Evolutionary conservation across 1,140 invertebrate genomes (phyloP), one percentile per base, ranked within the genome.

Genomic region (Ooceraea biroi): DNA sequence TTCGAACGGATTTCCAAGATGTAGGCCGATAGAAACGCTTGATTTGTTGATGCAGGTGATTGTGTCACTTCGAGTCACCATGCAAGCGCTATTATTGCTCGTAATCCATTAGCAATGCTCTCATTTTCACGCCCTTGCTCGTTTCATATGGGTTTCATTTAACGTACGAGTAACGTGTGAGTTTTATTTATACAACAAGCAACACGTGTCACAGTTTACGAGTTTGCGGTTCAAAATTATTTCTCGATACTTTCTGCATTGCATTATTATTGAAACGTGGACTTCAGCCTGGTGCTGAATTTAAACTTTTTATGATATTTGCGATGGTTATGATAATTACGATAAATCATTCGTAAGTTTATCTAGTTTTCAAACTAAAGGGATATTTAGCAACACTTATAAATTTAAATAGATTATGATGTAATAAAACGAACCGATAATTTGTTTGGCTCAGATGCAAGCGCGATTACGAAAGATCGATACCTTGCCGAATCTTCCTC

Each of bases 111-210:
- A 11, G 14, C 8, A 55, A 77, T 52, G 74, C 14, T 77, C 61
- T 55, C 60, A 50, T 77, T 77, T 77, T 41, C 27, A 52, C 11
- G 74, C 36, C 74, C 74, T 77, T 66, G 74, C 19, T 22, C 22
- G 22, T 14, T 19, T 60, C 5, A 69, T 25, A 14, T 25, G 14
- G 8, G n/a, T 48, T 68, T 68, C 65, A 41, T 72, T n/a, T n/a
- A n/a, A n/a, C n/a, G n/a, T n/a, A n/a, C n/a, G n/a, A n/a, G 30
- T 58, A 19, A 60, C 12, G 19, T 19, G 27, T 2, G 30, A 66
- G 74, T 52, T 77, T 77, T 46, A 55, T 19, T 77, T 66, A 77
- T 30, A 22, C 36, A 65, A 22, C 30, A 50, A 52, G 25, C 41
- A 2, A 52, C 25, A 5, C 36, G 19, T 65, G 63, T 25, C 27